Evolutionary conservation across 1,140 invertebrate genomes (phyloP).

Genomic region (Heliconius eleuchia): DNA sequence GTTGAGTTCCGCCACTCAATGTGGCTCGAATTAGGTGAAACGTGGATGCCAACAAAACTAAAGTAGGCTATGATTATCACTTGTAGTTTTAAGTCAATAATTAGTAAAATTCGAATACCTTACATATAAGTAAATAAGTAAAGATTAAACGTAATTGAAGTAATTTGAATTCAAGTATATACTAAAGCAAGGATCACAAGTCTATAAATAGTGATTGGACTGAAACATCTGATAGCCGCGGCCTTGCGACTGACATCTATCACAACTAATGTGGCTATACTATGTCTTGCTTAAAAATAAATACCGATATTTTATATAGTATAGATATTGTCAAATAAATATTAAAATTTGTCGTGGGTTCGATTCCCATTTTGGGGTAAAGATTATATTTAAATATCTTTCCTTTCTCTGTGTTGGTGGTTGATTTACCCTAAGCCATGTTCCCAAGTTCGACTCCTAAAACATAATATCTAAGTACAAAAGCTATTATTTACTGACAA

Average conservation of each 20-base stretch:
- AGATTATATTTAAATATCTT: background rate
- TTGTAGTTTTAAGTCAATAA: too few relatives aligned
- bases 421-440: too few relatives aligned
- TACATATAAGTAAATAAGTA: background rate
- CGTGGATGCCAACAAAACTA: too few relatives aligned
- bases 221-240: conserved; percentile 16
- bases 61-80: too few relatives aligned
- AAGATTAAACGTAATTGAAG: background rate
- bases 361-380: background rate
- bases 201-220: conserved; percentile 28
- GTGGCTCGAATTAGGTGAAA: too few relatives aligned
- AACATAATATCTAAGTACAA: too few relatives aligned
- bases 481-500: too few relatives aligned
- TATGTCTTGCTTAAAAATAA: background rate
- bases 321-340: background rate
- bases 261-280: conserved; percentile 19
- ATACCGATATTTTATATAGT: background rate
- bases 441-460: too few relatives aligned
- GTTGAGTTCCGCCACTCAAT: background rate
- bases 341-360: background rate
- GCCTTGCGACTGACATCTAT: conserved; percentile 29
- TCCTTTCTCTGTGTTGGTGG: too few relatives aligned
- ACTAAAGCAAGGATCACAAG: conserved; percentile 28
- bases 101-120: too few relatives aligned
- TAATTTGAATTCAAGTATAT: conserved; percentile 25